Conservation (phyloP, 2,113 vertebrate species). For the Pelecanus crispus region DNA sequence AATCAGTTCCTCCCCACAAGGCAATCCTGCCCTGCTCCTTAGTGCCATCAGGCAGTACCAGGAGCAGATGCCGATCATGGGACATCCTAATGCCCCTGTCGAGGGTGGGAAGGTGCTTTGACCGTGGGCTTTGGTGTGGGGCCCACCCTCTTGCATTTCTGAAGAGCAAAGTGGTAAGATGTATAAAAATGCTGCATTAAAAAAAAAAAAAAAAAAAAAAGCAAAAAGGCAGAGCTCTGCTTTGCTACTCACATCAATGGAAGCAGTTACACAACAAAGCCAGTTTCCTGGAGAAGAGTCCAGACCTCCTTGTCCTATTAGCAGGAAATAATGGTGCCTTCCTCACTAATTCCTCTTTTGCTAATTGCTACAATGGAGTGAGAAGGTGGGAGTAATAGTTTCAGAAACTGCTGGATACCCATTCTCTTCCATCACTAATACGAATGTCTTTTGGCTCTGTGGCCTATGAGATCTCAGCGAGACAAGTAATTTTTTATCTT, state of each 20-base stretch:
- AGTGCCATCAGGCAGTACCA: background rate
- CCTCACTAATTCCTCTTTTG: conserved; percentile 26
- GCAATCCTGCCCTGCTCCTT: background rate
- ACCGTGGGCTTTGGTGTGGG: background rate
- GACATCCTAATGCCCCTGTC: background rate
- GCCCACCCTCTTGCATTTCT: background rate
- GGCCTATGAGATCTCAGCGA: background rate
- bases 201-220: background rate
- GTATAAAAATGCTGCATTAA: background rate
- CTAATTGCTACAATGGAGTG: conserved; percentile 15
- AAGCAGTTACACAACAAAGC: background rate
- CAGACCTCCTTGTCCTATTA: conserved; percentile 16
- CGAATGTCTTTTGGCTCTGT: background rate
- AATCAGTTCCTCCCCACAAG: background rate
- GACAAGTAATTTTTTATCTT: background rate
- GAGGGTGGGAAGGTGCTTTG: background rate
- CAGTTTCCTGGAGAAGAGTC: background rate
- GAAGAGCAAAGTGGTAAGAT: background rate
- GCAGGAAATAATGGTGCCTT: background rate
- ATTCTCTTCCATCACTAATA: background rate
- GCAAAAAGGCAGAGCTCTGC: background rate
- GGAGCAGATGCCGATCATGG: background rate
- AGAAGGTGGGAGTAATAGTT: background rate
- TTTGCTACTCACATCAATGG: background rate
- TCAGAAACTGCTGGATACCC: background rate